A percentile compares a stretch with the other conserved stretches of the same genome.
Conservation (phyloP, 2,113 vertebrate species). For the Platycercus adscitus region DNA sequence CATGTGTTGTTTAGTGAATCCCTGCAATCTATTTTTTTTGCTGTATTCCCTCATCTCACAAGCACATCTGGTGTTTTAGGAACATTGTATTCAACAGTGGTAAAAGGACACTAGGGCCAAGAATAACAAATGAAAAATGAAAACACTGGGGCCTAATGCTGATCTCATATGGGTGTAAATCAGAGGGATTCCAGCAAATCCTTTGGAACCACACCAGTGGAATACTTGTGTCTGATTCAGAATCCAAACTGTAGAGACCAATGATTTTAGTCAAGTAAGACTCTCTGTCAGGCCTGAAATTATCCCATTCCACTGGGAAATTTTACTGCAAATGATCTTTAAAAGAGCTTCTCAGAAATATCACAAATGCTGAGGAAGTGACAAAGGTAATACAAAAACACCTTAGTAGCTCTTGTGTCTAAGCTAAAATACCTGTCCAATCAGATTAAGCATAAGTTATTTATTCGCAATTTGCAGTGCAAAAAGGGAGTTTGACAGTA, state of each 20-base stretch:
- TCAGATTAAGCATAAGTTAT: neutral
- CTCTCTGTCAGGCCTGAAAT: neutral
- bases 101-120: constrained; percentile 43
- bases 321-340: neutral
- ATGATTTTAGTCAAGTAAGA: neutral
- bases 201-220: constrained; percentile 37
- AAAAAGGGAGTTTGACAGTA: neutral
- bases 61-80: constrained; percentile 68
- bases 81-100: constrained; percentile 59
- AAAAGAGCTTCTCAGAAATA: neutral
- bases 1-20: neutral
- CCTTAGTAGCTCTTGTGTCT: neutral
- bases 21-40: neutral
- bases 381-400: neutral
- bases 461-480: neutral
- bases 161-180: constrained; percentile 65
- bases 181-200: constrained; percentile 50
- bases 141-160: constrained; percentile 51
- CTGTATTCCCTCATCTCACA: constrained; percentile 25
- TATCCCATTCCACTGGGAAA: neutral
- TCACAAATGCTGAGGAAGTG: neutral
- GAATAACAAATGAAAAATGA: constrained; percentile 63
- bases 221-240: constrained; percentile 27
- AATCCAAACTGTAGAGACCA: neutral
- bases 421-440: neutral